Conservation (phyloP, 2,888 invertebrate species). For the Dexiosoma caninum region DNA sequence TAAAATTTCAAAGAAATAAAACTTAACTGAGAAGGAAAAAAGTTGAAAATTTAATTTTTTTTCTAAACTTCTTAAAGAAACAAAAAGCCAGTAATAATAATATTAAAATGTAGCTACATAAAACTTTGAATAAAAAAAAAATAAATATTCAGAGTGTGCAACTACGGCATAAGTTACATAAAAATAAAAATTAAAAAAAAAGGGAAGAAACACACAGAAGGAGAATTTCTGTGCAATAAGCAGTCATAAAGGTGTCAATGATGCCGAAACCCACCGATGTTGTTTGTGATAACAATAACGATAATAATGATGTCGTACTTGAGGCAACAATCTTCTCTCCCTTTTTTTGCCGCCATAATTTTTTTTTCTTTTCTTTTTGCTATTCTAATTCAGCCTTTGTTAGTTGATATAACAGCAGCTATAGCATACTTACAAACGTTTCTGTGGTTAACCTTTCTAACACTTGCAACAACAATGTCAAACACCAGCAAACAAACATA, state of each 20-base stretch:
- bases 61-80: slow-evolving; percentile 8
- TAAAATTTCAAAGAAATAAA: neutral
- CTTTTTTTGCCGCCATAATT: too few species aligned
- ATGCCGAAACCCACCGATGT: slow-evolving; percentile 56
- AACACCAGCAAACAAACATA: neutral
- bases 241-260: slow-evolving; percentile 60
- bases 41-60: too few species aligned
- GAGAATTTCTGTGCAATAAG: slow-evolving; percentile 37
- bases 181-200: neutral
- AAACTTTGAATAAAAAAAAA: slow-evolving; percentile 26
- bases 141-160: too few species aligned
- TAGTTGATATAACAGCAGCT: slow-evolving; percentile 13
- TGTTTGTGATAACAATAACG: slow-evolving; percentile 49
- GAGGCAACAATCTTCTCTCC: slow-evolving; percentile 47
- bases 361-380: neutral
- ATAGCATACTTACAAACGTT: slow-evolving; percentile 9
- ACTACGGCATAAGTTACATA: neutral
- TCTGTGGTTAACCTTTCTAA: slow-evolving; percentile 20
- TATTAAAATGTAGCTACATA: neutral
- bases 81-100: slow-evolving; percentile 4
- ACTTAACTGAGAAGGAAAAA: too few species aligned
- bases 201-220: too few species aligned
- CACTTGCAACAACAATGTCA: neutral
- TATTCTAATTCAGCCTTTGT: neutral
- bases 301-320: slow-evolving; percentile 60